Conservation (phyloP, 2,113 vertebrate species). For the Myanophis thanlyinensis region DNA sequence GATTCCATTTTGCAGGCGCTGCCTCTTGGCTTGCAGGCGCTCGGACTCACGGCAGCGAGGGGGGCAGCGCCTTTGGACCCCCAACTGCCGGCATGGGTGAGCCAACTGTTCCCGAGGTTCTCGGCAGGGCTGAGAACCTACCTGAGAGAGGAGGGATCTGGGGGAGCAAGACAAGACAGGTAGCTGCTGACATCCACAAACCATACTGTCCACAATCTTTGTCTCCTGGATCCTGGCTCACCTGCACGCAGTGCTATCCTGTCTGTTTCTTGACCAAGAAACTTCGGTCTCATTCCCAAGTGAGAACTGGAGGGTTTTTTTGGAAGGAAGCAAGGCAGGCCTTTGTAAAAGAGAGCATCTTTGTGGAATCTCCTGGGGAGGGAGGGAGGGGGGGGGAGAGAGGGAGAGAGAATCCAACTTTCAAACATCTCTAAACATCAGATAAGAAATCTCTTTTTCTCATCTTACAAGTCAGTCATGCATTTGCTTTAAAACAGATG, state of each 20-base stretch:
- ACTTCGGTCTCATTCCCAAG: neutral
- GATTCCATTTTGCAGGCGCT: slow-evolving; percentile 17
- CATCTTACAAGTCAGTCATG: neutral
- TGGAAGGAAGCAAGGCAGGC: neutral
- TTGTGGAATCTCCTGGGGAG: neutral
- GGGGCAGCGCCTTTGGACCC: neutral
- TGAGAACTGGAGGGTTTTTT: neutral
- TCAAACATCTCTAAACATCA: neutral
- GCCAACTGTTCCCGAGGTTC: neutral
- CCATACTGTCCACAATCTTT: neutral
- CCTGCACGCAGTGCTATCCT: neutral
- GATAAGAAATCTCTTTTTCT: neutral
- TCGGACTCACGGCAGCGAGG: neutral
- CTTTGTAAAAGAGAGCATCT: neutral
- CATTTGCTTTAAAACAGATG: neutral
- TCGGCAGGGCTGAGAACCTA: neutral
- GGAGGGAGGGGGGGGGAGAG: neutral
- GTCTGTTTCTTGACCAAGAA: neutral
- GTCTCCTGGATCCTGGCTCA: neutral
- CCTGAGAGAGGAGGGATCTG: neutral
- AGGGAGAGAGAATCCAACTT: neutral
- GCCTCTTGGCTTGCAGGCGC: slow-evolving; percentile 16
- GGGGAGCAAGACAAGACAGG: neutral
- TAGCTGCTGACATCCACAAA: no score
- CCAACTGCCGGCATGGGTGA: neutral